These are phyloP conservation scores for Periplaneta americana DNA, from an alignment of 1,140 invertebrate genomes.

Conservation along the genomic window DNA sequence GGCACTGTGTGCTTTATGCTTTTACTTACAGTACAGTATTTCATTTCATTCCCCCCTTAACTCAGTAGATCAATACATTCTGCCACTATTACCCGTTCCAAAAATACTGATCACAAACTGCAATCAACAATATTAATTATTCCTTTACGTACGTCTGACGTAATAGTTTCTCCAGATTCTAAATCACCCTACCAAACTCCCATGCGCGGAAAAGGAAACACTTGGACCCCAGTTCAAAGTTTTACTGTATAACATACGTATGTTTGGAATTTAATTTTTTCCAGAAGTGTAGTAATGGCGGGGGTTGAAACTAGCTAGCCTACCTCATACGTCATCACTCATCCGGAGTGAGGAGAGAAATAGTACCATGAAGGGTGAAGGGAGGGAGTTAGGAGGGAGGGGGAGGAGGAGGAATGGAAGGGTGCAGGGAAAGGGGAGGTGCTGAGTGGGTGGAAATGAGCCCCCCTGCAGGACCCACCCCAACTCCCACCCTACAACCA, in stretches of 20 bases:
- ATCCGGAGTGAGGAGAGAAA: slow-evolving; percentile 4
- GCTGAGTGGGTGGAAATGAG: background rate
- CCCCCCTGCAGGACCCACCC: background rate
- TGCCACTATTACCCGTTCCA: background rate
- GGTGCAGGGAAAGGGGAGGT: background rate
- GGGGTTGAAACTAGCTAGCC: background rate
- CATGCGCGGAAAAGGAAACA: background rate
- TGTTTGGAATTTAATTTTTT: background rate
- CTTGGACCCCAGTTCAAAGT: background rate
- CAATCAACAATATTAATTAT: background rate
- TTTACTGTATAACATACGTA: background rate
- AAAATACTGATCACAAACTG: background rate
- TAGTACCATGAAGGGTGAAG: background rate
- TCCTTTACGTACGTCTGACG: background rate
- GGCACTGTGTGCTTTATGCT: slow-evolving; percentile 12
- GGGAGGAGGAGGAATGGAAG: too few relatives aligned
- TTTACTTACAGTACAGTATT: slow-evolving; percentile 13
- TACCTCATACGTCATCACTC: slow-evolving; percentile 15
- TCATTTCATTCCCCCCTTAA: slow-evolving; percentile 14
- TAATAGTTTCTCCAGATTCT: background rate
- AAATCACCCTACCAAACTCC: background rate
- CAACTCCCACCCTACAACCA: background rate
- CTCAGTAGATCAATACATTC: slow-evolving; percentile 14
- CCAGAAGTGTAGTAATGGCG: slow-evolving; percentile 6
- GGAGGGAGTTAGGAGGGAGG: background rate